A percentile compares a stretch with the other conserved stretches of the same genome.
Conservation (phyloP, 2,888 invertebrate genomes). For the Agriopis aurantiaria region DNA sequence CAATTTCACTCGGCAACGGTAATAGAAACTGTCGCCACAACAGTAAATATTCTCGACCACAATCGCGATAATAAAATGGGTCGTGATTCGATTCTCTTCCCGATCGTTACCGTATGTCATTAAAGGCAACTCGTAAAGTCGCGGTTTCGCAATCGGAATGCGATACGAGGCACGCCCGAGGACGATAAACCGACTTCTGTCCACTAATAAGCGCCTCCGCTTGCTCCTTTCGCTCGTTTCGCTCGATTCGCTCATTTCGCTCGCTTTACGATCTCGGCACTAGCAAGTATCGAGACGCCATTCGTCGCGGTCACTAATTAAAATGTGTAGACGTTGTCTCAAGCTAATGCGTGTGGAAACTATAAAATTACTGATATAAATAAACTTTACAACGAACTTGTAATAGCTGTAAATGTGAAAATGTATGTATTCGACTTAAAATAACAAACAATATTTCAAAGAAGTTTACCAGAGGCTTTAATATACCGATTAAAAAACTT, state of each 20-base stretch:
- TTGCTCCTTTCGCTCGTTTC: constrained; percentile 55
- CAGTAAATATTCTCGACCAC: constrained; percentile 46
- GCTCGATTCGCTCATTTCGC: constrained; percentile 55
- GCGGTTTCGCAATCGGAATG: constrained; percentile 77
- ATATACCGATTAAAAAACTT: too few relatives aligned
- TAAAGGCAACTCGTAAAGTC: constrained; percentile 75
- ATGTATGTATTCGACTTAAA: neutral
- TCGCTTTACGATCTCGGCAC: constrained; percentile 56
- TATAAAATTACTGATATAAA: constrained; percentile 19
- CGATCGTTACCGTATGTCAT: constrained; percentile 78
- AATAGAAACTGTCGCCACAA: constrained; percentile 41
- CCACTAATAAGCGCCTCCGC: constrained; percentile 68
- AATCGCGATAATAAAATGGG: constrained; percentile 70
- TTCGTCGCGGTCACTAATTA: constrained; percentile 73
- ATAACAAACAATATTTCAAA: too few relatives aligned
- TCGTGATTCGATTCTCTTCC: constrained; percentile 80
- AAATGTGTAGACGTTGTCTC: constrained; percentile 58
- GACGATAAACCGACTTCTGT: constrained; percentile 64
- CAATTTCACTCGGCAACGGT: constrained; percentile 16
- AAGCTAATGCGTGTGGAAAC: constrained; percentile 32
- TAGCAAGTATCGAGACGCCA: constrained; percentile 52
- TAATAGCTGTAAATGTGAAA: neutral
- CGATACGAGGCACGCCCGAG: constrained; percentile 72
- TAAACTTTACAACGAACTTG: neutral
- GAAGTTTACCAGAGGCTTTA: too few relatives aligned